Percentiles rank a stretch among this genome's conserved stretches.
Evolutionary conservation across 1,140 invertebrate genomes (phyloP).

Genomic region (Lepidurus arcticus): DNA sequence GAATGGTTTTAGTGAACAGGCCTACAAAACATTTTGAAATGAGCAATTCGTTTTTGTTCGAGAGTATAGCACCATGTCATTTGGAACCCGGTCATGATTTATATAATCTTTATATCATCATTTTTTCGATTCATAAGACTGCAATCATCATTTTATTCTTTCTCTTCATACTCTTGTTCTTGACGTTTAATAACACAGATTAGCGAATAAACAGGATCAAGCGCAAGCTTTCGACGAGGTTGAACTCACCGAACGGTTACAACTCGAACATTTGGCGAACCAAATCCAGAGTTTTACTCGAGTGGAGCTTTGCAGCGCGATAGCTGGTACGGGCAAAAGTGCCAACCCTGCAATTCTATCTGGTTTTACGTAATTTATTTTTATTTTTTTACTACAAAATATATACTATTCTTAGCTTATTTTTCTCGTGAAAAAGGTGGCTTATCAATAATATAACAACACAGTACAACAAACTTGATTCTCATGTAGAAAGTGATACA

Average conservation of each 20-base stretch:
- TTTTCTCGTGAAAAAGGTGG: constrained; percentile 53
- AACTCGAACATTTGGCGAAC: constrained; percentile 66
- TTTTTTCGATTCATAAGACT: constrained; percentile 28
- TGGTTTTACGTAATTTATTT: constrained; percentile 47
- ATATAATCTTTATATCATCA: too few relatives aligned
- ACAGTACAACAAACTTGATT: constrained; percentile 56
- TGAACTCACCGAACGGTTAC: constrained; percentile 64
- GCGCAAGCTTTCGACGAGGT: constrained; percentile 67
- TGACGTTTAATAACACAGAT: constrained; percentile 39
- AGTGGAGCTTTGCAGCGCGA: constrained; percentile 60
- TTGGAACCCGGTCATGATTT: too few relatives aligned
- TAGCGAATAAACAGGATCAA: constrained; percentile 75
- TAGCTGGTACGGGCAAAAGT: constrained; percentile 44
- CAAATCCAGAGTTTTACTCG: constrained; percentile 64
- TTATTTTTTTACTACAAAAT: constrained; percentile 24
- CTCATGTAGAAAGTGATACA: constrained; percentile 58
- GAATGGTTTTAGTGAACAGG: too few relatives aligned
- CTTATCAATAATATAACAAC: constrained; percentile 58
- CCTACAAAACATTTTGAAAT: too few relatives aligned
- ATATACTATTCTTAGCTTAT: not conserved
- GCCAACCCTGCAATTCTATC: constrained; percentile 53
- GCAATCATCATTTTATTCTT: not conserved
- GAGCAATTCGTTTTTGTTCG: too few relatives aligned
- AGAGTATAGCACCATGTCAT: too few relatives aligned
- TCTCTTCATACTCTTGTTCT: constrained; percentile 25